These are phyloP conservation scores for Dorcus parallelipipedus DNA, from an alignment of 2,888 invertebrate genomes.

Conservation along the genomic window DNA sequence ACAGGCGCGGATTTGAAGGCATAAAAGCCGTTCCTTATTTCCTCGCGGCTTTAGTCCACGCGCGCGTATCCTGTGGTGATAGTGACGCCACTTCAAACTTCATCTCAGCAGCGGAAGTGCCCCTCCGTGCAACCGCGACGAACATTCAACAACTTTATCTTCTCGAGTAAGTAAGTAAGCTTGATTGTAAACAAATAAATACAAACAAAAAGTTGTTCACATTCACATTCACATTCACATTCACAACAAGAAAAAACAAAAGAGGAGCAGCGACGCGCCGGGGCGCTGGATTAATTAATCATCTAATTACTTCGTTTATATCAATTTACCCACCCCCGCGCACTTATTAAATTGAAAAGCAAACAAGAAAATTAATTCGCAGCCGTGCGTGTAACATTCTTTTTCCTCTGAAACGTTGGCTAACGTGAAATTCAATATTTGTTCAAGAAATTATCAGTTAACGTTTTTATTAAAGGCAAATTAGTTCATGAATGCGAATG, in stretches of 20 bases:
- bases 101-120: background rate
- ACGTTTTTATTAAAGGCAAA: constrained; percentile 16
- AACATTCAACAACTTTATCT: background rate
- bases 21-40: constrained; percentile 1
- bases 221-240: no score
- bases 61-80: constrained; percentile 7
- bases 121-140: background rate
- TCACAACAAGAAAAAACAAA: no score
- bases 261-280: no score
- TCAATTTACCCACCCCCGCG: background rate
- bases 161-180: background rate
- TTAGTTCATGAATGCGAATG: constrained; percentile 7
- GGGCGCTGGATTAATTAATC: no score
- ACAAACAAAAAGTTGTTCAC: no score
- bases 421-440: constrained; percentile 9
- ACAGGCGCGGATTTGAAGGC: constrained; percentile 12
- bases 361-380: no score
- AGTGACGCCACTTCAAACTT: constrained; percentile 4
- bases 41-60: background rate
- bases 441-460: constrained; percentile 8
- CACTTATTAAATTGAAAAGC: background rate
- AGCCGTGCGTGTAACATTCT: background rate
- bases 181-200: no score
- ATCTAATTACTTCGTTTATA: background rate
- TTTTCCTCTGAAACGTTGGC: background rate